These are phyloP conservation scores for Acrocephalus scirpaceus DNA, from an alignment of 2,797 vertebrate genomes.

Conservation along the genomic window DNA sequence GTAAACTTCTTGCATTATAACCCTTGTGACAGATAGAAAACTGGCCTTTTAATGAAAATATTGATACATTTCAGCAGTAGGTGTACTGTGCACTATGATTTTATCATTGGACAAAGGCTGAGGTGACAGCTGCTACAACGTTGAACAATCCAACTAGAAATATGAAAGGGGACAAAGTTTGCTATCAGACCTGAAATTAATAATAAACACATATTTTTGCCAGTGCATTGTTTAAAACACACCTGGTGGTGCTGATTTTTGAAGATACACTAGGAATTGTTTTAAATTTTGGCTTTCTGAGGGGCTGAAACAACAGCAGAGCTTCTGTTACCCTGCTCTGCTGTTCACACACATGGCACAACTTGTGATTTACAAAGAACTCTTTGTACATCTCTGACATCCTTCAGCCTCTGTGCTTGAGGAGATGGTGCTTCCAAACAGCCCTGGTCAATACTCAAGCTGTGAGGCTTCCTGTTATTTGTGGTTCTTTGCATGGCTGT, in stretches of 20 bases:
- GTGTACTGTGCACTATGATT: background rate
- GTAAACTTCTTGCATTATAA: background rate
- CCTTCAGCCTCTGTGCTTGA: background rate
- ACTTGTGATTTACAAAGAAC: background rate
- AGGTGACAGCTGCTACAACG: background rate
- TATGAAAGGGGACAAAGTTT: background rate
- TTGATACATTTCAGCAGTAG: background rate
- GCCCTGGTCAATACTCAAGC: background rate
- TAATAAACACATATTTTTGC: background rate
- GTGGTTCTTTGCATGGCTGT: background rate
- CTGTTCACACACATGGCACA: background rate
- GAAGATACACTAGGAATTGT: background rate
- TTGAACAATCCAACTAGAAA: background rate
- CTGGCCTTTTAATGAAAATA: background rate
- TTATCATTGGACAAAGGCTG: background rate
- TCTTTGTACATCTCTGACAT: background rate
- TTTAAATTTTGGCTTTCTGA: background rate
- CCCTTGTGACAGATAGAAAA: background rate
- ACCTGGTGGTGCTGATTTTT: background rate
- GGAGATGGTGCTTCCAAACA: background rate
- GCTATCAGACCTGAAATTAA: background rate
- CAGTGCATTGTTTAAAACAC: background rate
- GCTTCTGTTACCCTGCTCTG: background rate
- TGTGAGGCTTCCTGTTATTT: constrained; percentile 11
- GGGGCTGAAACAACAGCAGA: background rate